These are phyloP conservation scores for Anoplophora glabripennis DNA, from an alignment of 1,140 invertebrate genomes.

Conservation along the genomic window DNA sequence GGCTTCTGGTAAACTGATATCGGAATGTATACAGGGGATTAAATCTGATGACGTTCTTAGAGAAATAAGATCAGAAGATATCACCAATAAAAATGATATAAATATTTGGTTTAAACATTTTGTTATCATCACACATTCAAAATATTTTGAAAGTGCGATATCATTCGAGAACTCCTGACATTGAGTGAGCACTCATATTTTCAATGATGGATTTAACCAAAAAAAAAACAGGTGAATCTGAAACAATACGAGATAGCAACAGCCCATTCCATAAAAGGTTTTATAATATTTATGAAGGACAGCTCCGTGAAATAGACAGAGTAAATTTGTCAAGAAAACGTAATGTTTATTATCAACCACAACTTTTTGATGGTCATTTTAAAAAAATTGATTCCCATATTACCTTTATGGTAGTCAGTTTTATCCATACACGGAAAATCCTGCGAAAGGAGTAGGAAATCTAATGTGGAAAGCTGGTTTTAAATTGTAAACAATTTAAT, in stretches of 20 bases:
- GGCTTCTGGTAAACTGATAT: not conserved
- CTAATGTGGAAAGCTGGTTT: slow-evolving; percentile 2
- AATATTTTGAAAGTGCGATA: not conserved
- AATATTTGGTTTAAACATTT: slow-evolving; percentile 9
- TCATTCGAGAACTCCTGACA: not conserved
- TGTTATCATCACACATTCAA: not conserved
- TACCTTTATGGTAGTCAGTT: slow-evolving; percentile 10
- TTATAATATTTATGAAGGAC: slow-evolving; percentile 3
- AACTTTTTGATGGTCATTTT: not conserved
- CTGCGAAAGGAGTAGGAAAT: not conserved
- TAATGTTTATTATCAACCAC: not conserved
- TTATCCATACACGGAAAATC: not conserved
- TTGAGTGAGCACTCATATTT: not conserved
- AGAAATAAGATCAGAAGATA: slow-evolving; percentile 9
- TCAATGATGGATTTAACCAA: not conserved
- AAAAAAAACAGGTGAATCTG: not conserved
- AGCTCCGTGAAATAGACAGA: not conserved
- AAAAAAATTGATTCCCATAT: slow-evolving; percentile 10
- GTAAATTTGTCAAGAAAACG: not conserved
- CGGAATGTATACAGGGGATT: not conserved
- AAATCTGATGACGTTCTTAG: slow-evolving; percentile 6
- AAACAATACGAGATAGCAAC: not conserved
- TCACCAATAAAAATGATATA: not conserved
- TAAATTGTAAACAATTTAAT: not conserved
- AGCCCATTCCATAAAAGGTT: slow-evolving; percentile 11